These are phyloP conservation scores for Chlorops oryzae DNA, from an alignment of 1,140 invertebrate species.

Conservation along the genomic window DNA sequence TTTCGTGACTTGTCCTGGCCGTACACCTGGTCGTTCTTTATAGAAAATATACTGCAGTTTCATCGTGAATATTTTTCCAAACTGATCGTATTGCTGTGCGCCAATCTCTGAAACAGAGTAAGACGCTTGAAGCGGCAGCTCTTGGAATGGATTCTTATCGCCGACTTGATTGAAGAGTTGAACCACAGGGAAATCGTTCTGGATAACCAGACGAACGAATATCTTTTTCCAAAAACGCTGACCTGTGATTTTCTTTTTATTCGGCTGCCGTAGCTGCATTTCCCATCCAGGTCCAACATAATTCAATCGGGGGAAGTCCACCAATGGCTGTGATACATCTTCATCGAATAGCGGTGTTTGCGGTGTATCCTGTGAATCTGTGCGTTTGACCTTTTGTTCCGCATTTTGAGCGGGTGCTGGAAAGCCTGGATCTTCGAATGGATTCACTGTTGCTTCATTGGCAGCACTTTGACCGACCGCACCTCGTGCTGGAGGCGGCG, in stretches of 20 bases:
- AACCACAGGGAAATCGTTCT: slow-evolving; percentile 76
- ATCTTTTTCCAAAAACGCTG: slow-evolving; percentile 98
- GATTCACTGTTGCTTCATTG: slow-evolving; percentile 59
- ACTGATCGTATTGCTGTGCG: slow-evolving; percentile 97
- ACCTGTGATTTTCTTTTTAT: slow-evolving; percentile 97
- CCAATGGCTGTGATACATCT: slow-evolving; percentile 85
- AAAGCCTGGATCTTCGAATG: slow-evolving; percentile 59
- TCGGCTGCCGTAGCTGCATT: slow-evolving; percentile 90
- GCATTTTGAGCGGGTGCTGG: slow-evolving; percentile 29
- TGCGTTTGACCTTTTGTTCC: slow-evolving; percentile 44
- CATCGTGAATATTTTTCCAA: slow-evolving; percentile 97
- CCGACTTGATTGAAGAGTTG: slow-evolving; percentile 77
- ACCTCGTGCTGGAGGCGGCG: slow-evolving; percentile 60
- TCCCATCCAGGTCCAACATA: slow-evolving; percentile 90
- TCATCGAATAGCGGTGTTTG: slow-evolving; percentile 92
- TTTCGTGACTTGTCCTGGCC: slow-evolving; percentile 92
- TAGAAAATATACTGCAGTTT: slow-evolving; percentile 99
- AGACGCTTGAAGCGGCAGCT: slow-evolving; percentile 85
- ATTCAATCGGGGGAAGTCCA: slow-evolving; percentile 79
- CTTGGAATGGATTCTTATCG: slow-evolving; percentile 89
- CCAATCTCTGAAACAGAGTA: slow-evolving; percentile 88
- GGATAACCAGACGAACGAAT: slow-evolving; percentile 72
- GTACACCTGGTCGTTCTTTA: slow-evolving; percentile 92
- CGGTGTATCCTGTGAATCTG: slow-evolving; percentile 71
- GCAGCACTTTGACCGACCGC: slow-evolving; percentile 47